Base-by-base conservation (phyloP, 2,888 invertebrate species). In the Sycophila texana region DNA sequence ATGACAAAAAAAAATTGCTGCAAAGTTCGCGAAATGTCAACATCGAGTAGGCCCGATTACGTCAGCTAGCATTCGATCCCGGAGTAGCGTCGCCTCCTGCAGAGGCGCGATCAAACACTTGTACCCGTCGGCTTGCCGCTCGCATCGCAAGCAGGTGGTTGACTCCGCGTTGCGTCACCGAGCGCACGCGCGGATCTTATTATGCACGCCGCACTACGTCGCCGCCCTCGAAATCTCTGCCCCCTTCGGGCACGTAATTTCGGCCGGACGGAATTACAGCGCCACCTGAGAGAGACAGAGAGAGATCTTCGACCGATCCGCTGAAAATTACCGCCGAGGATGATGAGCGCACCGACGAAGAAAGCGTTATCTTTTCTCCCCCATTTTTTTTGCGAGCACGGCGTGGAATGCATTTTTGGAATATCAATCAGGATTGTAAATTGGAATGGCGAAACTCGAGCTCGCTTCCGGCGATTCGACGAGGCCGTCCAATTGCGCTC, bases 71-170 rank as follows among this genome's bases (percentile, higher is more conserved):
- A 39, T 10, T 39, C 1, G 39, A 39, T 39, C 39, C 10, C 10
- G 0, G 39, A 39, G 10, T 10, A 7, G 39, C 10, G 39, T 39
- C 39, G 39, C 63, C 10, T 63, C 12, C 26, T 39, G 1, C 3
- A 26, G 67, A 60, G 18, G 10, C n/a, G 67, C 30, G 53, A 75
- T 60, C 76, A 57, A 63, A 55, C 47, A 70, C 55, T 70, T 70
- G 70, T 30, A 63, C 12, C 13, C 14, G 22, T 39, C 26, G 26
- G 39, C 10, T 39, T 7, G 39, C 39, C 18, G 30, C 16, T 58
- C 18, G 16, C 20, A 30, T 55, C 63, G 61, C 55, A 71, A 77
- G 51, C 77, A 77, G 71, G 71, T 77, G 71, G 63, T 77, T 77
- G 71, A 77, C 77, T 77, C 65, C 3, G 22, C 5, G n/a, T 53